Percentiles rank a stretch among this genome's conserved stretches.
These are phyloP conservation scores for Calosoma granatense DNA, from an alignment of 1,140 invertebrate genomes.

Conservation along the genomic window DNA sequence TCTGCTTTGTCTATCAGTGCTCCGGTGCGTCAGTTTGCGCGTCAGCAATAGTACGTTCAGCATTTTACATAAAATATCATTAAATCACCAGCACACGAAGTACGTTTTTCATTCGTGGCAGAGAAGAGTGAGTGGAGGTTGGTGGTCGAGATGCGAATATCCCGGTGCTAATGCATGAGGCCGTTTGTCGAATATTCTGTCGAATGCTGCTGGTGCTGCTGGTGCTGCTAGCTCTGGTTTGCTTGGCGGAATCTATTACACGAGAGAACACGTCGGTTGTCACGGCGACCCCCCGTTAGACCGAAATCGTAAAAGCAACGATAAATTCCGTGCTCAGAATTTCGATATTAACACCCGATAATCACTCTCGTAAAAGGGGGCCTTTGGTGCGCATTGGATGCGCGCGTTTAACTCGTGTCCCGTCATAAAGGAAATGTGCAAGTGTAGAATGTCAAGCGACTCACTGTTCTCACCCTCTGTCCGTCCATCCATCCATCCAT, in stretches of 20 bases:
- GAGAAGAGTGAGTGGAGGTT: no score
- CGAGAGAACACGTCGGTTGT: background rate
- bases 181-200: no score
- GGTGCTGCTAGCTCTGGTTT: no score
- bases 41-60: no score
- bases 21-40: no score
- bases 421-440: constrained; percentile 2
- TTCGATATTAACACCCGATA: constrained; percentile 9
- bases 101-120: background rate
- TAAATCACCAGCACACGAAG: background rate
- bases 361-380: constrained; percentile 1
- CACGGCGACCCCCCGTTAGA: background rate
- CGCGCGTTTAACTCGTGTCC: background rate
- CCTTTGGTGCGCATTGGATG: background rate
- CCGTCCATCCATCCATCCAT: no score
- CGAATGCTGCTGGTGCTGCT: no score
- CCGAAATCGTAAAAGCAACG: constrained; percentile 3
- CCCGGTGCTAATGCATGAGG: no score
- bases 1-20: no score
- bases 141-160: no score
- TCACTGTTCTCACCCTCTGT: no score
- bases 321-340: constrained; percentile 6
- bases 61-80: no score
- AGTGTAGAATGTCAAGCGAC: constrained; percentile 3
- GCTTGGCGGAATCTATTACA: background rate